Percentiles rank a stretch among this genome's conserved stretches.
Evolutionary conservation across 1,140 invertebrate genomes (phyloP).

Genomic region (Phortica variegata): DNA sequence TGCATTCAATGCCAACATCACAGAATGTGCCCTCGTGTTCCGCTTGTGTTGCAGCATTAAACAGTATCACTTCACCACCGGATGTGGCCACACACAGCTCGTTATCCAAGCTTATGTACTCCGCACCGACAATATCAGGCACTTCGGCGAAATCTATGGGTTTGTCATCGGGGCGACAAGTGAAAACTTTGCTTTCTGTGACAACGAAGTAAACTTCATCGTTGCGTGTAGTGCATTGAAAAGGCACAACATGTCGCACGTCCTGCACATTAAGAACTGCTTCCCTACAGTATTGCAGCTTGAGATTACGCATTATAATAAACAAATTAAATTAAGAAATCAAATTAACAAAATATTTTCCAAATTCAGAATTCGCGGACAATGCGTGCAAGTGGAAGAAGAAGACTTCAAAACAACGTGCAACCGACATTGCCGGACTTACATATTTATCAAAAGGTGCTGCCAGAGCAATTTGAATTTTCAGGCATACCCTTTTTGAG

Average conservation of each 20-base stretch:
- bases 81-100: constrained; percentile 45
- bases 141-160: constrained; percentile 30
- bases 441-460: too few species aligned
- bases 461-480: too few species aligned
- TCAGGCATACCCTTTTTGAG: too few species aligned
- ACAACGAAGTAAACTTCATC: constrained; percentile 18
- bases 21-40: constrained; percentile 45
- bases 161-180: constrained; percentile 2
- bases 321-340: constrained; percentile 12
- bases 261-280: too few species aligned
- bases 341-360: constrained; percentile 5
- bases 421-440: too few species aligned
- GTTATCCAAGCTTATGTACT: constrained; percentile 43
- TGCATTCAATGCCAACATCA: constrained; percentile 56
- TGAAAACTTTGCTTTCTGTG: constrained; percentile 26
- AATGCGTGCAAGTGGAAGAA: constrained; percentile 21
- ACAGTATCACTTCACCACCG: constrained; percentile 39
- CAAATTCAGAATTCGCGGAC: too few species aligned
- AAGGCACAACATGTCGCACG: constrained; percentile 19
- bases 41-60: constrained; percentile 27
- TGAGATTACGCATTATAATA: constrained; percentile 47
- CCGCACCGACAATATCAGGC: constrained; percentile 40
- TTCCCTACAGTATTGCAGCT: constrained; percentile 43
- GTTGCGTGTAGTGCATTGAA: too few species aligned
- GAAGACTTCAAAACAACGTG: constrained; percentile 1